Conservation (phyloP, 2,888 invertebrate species). For the Sicus ferrugineus region DNA sequence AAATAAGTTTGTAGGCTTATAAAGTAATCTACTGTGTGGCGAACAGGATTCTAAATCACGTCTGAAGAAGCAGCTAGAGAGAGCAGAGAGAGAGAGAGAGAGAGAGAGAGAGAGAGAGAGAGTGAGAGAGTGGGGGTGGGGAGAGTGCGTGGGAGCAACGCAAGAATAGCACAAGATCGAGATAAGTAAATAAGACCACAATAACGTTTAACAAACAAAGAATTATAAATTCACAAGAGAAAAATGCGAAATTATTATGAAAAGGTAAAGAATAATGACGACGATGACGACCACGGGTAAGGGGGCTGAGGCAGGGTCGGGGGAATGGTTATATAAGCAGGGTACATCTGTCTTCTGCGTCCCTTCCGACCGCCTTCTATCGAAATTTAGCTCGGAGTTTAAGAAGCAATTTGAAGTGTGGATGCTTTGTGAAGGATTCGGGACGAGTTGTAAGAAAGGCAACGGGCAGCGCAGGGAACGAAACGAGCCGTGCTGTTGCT, state of each 20-base stretch:
- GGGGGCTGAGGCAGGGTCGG: background rate
- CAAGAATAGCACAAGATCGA: background rate
- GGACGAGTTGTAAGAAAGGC: no score
- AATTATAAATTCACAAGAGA: slow-evolving; percentile 58
- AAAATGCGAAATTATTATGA: slow-evolving; percentile 55
- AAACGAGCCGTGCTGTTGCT: no score
- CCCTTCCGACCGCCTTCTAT: no score
- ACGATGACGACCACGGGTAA: background rate
- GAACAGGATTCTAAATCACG: slow-evolving; percentile 29
- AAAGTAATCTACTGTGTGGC: slow-evolving; percentile 53
- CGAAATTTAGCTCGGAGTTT: no score
- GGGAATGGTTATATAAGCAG: background rate
- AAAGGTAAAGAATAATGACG: slow-evolving; percentile 48
- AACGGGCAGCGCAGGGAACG: no score
- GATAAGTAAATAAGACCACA: slow-evolving; percentile 22
- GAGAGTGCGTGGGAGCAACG: background rate
- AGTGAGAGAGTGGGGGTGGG: background rate
- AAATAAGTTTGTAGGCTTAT: slow-evolving; percentile 55
- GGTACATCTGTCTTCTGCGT: no score
- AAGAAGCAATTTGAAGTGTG: no score
- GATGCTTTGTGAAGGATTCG: no score
- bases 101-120: slow-evolving; percentile 13
- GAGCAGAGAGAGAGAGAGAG: background rate
- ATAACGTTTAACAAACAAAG: slow-evolving; percentile 30
- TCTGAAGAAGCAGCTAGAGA: background rate